A percentile compares a stretch with the other conserved stretches of the same genome.
Conservation (phyloP, 2,797 vertebrate genomes). For the Aeoliscus strigatus region DNA sequence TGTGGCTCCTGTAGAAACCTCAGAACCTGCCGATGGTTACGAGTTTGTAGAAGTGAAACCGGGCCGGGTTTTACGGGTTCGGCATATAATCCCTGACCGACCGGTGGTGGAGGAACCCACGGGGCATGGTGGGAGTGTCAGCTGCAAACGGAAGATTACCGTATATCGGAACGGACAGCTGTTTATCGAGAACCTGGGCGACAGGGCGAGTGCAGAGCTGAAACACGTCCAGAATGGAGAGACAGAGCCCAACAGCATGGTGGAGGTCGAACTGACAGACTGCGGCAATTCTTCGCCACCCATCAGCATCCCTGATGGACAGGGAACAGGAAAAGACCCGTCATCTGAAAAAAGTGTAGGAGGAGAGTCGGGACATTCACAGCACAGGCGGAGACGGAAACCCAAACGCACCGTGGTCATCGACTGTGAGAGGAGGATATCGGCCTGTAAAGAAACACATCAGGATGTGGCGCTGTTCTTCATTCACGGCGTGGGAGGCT, state of each 20-base stretch:
- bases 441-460: conserved; percentile 86
- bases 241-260: conserved; percentile 48
- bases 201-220: conserved; percentile 72
- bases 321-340: conserved; percentile 30
- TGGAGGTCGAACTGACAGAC: conserved; percentile 79
- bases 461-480: conserved; percentile 90
- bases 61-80: conserved; percentile 83
- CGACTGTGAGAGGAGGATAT: conserved; percentile 87
- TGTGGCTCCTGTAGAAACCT: conserved; percentile 82
- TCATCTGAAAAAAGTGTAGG: conserved; percentile 19
- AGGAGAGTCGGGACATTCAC: conserved; percentile 42
- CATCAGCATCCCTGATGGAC: conserved; percentile 16
- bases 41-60: conserved; percentile 96
- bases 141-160: conserved; percentile 88
- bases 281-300: conserved; percentile 18
- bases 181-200: conserved; percentile 88
- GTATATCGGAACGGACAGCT: conserved; percentile 90
- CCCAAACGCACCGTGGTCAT: conserved; percentile 87
- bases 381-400: conserved; percentile 70
- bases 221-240: conserved; percentile 74
- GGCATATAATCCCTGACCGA: conserved; percentile 76
- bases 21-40: conserved; percentile 84
- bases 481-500: conserved; percentile 94
- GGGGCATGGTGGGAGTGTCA: conserved; percentile 68
- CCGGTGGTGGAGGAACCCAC: conserved; percentile 56